Percentiles rank a stretch among this genome's conserved stretches.
Conservation (phyloP, 2,113 vertebrate genomes). For the Centropus bengalensis region DNA sequence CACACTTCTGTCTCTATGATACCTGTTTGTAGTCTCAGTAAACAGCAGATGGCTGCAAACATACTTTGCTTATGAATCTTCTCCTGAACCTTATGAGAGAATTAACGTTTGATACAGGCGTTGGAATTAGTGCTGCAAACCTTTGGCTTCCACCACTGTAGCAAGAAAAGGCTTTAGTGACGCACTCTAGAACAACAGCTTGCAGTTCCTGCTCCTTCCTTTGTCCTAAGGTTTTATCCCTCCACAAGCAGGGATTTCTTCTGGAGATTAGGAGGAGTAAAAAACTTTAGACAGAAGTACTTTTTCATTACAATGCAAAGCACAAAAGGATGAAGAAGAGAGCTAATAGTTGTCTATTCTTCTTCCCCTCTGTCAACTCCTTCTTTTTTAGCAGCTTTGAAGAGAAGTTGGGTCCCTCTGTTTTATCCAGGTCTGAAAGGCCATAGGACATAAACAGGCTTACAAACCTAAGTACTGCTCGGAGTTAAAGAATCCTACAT, state of each 20-base stretch:
- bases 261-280: conserved; percentile 56
- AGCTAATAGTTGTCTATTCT: not conserved
- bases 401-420: not conserved
- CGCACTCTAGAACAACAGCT: conserved; percentile 23
- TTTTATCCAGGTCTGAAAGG: not conserved
- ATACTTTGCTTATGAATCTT: conserved; percentile 13
- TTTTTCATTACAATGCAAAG: conserved; percentile 50
- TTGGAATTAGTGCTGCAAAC: conserved; percentile 29
- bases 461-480: not conserved
- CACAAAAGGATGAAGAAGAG: not conserved
- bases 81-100: conserved; percentile 27
- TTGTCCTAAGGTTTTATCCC: conserved; percentile 62
- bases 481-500: not conserved
- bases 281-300: conserved; percentile 14
- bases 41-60: conserved; percentile 1
- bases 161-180: conserved; percentile 68
- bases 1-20: conserved; percentile 23
- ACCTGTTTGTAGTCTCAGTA: not conserved
- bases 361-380: not conserved
- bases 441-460: not conserved
- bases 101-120: conserved; percentile 45
- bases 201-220: conserved; percentile 46
- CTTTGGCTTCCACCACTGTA: conserved; percentile 15
- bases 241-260: conserved; percentile 72
- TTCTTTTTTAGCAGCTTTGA: not conserved